A percentile compares a stretch with the other conserved stretches of the same genome.
These are phyloP conservation scores for Morpho achilles DNA, from an alignment of 2,888 invertebrate species.

Conservation along the genomic window DNA sequence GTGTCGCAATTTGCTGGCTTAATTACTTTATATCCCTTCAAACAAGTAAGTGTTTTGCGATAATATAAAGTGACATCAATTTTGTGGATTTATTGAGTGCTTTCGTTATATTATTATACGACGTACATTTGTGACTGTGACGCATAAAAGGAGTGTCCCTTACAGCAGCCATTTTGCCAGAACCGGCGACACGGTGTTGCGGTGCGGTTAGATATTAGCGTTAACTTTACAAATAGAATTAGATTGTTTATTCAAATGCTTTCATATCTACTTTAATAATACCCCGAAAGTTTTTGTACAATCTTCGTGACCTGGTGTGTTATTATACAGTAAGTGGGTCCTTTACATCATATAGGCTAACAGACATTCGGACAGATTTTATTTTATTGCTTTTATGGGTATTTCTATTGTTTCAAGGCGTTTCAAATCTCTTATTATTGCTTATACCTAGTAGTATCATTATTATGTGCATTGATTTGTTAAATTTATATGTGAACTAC, in stretches of 20 bases:
- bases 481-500: constrained; percentile 1
- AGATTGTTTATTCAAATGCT: constrained; percentile 19
- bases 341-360: constrained; percentile 39
- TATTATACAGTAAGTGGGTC: constrained; percentile 47
- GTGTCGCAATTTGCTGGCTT: constrained; percentile 77
- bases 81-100: constrained; percentile 51
- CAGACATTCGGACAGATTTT: constrained; percentile 4
- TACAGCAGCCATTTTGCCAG: constrained; percentile 79
- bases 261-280: constrained; percentile 10
- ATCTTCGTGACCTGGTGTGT: constrained; percentile 10
- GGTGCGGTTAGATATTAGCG: constrained; percentile 59
- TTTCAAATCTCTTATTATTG: constrained; percentile 9
- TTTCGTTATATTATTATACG: constrained; percentile 40
- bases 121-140: constrained; percentile 72
- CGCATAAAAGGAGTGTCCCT: constrained; percentile 82
- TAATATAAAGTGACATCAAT: constrained; percentile 55
- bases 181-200: constrained; percentile 76
- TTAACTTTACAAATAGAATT: constrained; percentile 37
- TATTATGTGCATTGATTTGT: not conserved
- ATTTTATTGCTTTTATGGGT: constrained; percentile 9
- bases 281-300: not conserved
- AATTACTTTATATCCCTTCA: constrained; percentile 75
- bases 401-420: constrained; percentile 8
- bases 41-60: constrained; percentile 74
- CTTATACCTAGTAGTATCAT: not conserved